phyloP scores from a whole-genome alignment of 2,888 invertebrate genomes.

The Actias luna region DNA sequence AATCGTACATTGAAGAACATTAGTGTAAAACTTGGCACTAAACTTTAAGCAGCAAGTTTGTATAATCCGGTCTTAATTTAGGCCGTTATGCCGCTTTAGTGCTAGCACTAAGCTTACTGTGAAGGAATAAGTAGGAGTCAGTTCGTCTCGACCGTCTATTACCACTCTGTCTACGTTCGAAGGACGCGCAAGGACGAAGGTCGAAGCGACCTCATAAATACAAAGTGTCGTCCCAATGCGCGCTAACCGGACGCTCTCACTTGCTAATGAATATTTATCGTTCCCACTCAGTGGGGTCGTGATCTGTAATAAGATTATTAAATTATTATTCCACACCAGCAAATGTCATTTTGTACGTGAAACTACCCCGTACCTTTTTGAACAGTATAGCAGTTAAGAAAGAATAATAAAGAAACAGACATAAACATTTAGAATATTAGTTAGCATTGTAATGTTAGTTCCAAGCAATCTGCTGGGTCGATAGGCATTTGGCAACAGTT shows the following conservation, averaged over 20 bases:
- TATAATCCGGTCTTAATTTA: no score
- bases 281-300: neutral
- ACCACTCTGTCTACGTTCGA: neutral
- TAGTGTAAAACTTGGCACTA: neutral
- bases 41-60: neutral
- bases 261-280: conserved; percentile 21
- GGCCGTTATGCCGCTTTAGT: neutral
- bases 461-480: no score
- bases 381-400: no score
- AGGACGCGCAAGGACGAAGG: conserved; percentile 5
- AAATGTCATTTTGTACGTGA: no score
- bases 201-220: conserved; percentile 17
- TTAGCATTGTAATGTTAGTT: no score
- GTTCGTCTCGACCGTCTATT: neutral
- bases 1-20: neutral
- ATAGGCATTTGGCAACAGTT: no score
- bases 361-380: no score
- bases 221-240: neutral
- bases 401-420: no score
- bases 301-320: neutral
- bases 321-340: neutral
- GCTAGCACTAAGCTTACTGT: neutral
- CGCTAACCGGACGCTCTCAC: conserved; percentile 1
- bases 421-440: no score
- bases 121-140: neutral